A percentile compares a stretch with the other conserved stretches of the same genome.
Conservation (phyloP, 2,888 invertebrate species). For the Drosophila niveifrons region DNA sequence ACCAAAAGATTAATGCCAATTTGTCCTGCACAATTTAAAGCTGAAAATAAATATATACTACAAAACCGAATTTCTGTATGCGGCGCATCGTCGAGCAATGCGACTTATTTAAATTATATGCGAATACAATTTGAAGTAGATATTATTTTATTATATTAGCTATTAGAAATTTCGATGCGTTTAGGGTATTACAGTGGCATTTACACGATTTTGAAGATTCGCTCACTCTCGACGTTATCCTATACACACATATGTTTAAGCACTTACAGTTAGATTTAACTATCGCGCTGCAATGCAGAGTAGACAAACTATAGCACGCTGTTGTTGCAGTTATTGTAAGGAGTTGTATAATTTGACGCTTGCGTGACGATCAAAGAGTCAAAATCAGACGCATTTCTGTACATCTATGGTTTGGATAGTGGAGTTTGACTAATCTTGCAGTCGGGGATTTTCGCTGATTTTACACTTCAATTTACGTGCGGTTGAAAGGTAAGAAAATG, state of each 20-base stretch:
- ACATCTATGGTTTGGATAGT: neutral
- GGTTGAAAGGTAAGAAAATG: slow-evolving; percentile 56
- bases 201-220: no score
- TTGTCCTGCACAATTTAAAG: slow-evolving; percentile 68
- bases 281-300: slow-evolving; percentile 45
- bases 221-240: no score
- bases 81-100: neutral
- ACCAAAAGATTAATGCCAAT: slow-evolving; percentile 48
- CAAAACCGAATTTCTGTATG: neutral
- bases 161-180: no score
- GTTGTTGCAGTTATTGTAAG: slow-evolving; percentile 21
- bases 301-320: slow-evolving; percentile 1
- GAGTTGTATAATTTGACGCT: slow-evolving; percentile 62
- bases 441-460: slow-evolving; percentile 52
- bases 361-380: slow-evolving; percentile 57
- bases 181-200: no score
- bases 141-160: no score
- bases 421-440: slow-evolving; percentile 55
- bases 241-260: neutral
- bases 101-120: no score
- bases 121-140: no score
- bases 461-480: slow-evolving; percentile 77
- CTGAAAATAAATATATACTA: slow-evolving; percentile 55
- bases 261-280: slow-evolving; percentile 43
- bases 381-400: slow-evolving; percentile 61